Base-by-base conservation (phyloP, 2,113 vertebrate genomes). In the Pardalotus punctatus region DNA sequence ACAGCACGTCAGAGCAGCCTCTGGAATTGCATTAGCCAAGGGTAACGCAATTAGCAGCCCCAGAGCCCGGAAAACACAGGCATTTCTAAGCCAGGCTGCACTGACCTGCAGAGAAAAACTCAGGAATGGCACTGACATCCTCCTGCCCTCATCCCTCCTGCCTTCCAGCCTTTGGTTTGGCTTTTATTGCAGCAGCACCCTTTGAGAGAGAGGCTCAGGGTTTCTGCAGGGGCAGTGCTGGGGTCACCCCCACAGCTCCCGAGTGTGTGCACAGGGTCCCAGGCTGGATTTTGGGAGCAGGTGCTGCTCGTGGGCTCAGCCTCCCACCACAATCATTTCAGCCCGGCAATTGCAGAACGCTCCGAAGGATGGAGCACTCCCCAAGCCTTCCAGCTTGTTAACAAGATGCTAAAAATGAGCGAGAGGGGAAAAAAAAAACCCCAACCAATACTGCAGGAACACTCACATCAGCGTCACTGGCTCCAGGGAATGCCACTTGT, bases 401-500 rank as follows among this genome's bases (percentile, higher is more conserved):
- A 42, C 64, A 40, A 57, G n/a, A 40, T 57, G 81, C 38, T 71
- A 67, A 81, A 85, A 91, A 86, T 2, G 29, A 94, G 42, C 5
- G 14, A 54, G 27, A 56, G 5, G 2, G 12, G 1, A 0, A 0
- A 3, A 17, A 14, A 53, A 42, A 12, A 31, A 2, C 1, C 4
- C 5, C 47, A 35, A 4, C 2, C 23, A 13, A 10, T 10, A 20
- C 23, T 40, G 50, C 66, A 58, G 64, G 61, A 78, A 42, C 56
- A 98, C 97, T 98, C 92, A 99, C 99, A 54, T 99, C 99, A 3
- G 89, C 47, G 1, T 99, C 98, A 0, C 98, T 98, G 76, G 99
- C 99, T 54, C 99, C 99, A 0, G 99, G 99, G 95, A 99, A 99
- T 2, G 99, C 99, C 97, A 99, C 99, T 96, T 99, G 98, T 89